A percentile compares a stretch with the other conserved stretches of the same genome.
Evolutionary conservation across 2,797 vertebrate species (phyloP).

Genomic region (Chelon auratus): DNA sequence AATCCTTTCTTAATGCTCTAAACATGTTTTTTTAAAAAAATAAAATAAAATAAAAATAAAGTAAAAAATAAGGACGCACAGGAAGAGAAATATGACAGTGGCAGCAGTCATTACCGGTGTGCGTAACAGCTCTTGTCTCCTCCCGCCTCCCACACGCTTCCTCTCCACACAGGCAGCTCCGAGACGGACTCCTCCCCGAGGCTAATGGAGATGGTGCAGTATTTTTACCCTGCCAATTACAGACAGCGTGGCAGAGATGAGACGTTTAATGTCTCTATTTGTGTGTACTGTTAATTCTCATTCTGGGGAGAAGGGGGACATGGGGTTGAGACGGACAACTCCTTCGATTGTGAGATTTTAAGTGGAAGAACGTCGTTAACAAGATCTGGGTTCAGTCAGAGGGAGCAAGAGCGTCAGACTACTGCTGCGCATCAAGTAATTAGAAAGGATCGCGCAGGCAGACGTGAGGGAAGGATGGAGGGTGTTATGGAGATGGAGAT

Average conservation of each 20-base stretch:
- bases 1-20: neutral
- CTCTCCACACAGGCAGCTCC: constrained; percentile 15
- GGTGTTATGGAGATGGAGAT: neutral
- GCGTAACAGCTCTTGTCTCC: constrained; percentile 18
- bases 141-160: constrained; percentile 28
- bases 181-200: constrained; percentile 19
- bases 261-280: constrained; percentile 21
- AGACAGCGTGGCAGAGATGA: constrained; percentile 10
- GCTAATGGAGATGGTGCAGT: constrained; percentile 19
- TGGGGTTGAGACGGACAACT: neutral
- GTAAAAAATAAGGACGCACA: neutral
- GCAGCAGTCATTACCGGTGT: constrained; percentile 14
- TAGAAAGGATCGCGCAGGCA: constrained; percentile 8
- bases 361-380: constrained; percentile 14
- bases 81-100: constrained; percentile 17
- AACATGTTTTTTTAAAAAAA: neutral
- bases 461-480: neutral
- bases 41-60: no score
- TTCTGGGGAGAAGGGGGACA: neutral
- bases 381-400: constrained; percentile 4
- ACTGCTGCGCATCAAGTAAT: constrained; percentile 30
- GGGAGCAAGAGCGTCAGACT: constrained; percentile 13
- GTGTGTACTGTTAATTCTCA: constrained; percentile 9
- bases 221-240: constrained; percentile 44
- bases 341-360: constrained; percentile 11